phyloP scores from a whole-genome alignment of 2,113 vertebrate genomes.

The Entelurus aequoreus region DNA sequence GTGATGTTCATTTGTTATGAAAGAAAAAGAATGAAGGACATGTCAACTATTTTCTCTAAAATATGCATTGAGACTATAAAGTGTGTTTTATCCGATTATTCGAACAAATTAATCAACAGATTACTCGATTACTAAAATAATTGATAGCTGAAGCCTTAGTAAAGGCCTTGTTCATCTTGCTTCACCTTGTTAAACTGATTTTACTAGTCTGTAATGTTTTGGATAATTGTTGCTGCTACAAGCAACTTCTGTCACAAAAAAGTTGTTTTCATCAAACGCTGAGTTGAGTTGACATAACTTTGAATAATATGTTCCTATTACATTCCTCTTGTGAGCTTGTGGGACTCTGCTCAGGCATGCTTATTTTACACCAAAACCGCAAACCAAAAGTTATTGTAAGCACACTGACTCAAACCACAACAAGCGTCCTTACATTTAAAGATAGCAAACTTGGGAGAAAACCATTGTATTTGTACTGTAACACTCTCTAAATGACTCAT shows the following conservation, averaged over 20 bases:
- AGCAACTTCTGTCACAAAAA: constrained; percentile 14
- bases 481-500: constrained; percentile 10
- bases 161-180: too few relatives aligned
- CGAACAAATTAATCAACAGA: too few relatives aligned
- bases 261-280: constrained; percentile 13
- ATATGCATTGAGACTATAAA: too few relatives aligned
- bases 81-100: too few relatives aligned
- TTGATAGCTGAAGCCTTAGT: too few relatives aligned
- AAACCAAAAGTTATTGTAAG: constrained; percentile 27
- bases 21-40: too few relatives aligned
- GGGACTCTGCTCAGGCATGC: neutral
- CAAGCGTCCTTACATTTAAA: constrained; percentile 16
- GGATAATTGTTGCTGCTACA: constrained; percentile 11
- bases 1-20: too few relatives aligned
- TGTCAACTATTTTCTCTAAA: too few relatives aligned
- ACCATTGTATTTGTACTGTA: neutral
- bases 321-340: neutral
- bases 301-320: neutral
- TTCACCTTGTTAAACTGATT: too few relatives aligned
- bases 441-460: constrained; percentile 16
- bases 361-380: constrained; percentile 34
- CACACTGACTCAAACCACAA: constrained; percentile 44
- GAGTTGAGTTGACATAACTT: constrained; percentile 20
- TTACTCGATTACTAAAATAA: too few relatives aligned
- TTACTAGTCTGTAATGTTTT: neutral